Base-by-base conservation (phyloP, 1,140 invertebrate species). In the Drepana arcuata region DNA sequence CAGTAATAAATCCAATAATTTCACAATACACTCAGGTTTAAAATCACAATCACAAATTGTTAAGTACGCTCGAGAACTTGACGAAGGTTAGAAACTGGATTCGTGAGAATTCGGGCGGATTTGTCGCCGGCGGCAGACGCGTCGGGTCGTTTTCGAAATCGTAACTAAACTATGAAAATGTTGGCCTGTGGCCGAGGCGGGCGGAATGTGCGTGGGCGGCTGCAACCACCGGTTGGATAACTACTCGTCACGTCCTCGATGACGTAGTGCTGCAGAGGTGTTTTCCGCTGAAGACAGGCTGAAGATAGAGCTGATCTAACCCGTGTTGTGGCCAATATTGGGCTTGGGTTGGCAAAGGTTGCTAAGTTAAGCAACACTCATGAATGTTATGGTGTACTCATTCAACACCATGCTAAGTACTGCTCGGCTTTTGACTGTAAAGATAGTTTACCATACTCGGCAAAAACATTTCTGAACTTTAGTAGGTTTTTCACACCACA, bases 81-180 rank as follows among this genome's bases (percentile, higher is more conserved):
- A 66, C 67, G 61, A 71, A 68, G 65, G 30, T 59, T 67, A 59
- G 54, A 62, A 72, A 66, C 57, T 68, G 59, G 48, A 57, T 64
- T 65, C 51, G 48, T 53, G 66, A 70, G 62, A 66, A 62, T 62
- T 63, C 61, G 58, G 61, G 61, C 41, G 42, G 48, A 34, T 34
- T 55, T 57, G 53, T 70, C 64, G 74, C 70, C 77, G 77, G 77
- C 77, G 74, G 74, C 72, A 72, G 64, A 81, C 73, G 68, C 71
- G 74, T 81, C 77, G 77, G 77, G 67, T 81, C 77, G 77, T 81
- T 81, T 77, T 81, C 77, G 77, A 71, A 79, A 77, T 81, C 73
- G 77, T 77, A 79, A 79, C 77, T 78, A 81, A 79, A 81, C 72
- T 81, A 77, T 69, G 72, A 70, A 77, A 77, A 64, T 58, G 52